Evolutionary conservation across 2,113 vertebrate genomes (phyloP).

Genomic region (Pomatostomus ruficeps): DNA sequence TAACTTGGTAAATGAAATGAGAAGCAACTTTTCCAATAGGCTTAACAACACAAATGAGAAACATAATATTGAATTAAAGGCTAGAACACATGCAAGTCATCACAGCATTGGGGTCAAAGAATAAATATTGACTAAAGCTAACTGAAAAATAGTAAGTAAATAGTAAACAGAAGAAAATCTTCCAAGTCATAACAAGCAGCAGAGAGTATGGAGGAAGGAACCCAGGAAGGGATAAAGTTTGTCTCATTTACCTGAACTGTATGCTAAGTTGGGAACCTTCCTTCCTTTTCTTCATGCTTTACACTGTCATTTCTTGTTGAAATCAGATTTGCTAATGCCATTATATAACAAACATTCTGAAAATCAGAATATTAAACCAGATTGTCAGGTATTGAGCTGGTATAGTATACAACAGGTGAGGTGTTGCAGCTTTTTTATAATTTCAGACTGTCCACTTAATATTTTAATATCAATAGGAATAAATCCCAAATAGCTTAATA

Average conservation of each 20-base stretch:
- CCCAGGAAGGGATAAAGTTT: neutral
- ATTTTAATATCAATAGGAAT: neutral
- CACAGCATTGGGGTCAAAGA: neutral
- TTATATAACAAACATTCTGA: neutral
- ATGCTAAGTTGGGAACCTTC: fast-evolving
- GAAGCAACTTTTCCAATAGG: neutral
- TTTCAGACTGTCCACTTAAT: neutral
- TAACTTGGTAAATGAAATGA: neutral
- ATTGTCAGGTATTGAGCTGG: fast-evolving
- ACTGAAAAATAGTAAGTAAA: neutral
- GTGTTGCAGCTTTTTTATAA: neutral
- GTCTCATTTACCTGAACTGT: neutral
- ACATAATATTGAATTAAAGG: neutral
- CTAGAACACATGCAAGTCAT: neutral
- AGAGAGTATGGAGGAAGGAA: neutral
- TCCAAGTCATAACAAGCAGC: neutral
- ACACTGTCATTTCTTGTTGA: neutral
- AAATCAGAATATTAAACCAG: neutral
- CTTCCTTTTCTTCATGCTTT: neutral
- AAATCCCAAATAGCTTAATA: neutral
- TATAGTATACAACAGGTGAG: neutral
- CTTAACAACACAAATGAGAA: neutral
- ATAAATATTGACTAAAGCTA: neutral
- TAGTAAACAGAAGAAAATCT: neutral
- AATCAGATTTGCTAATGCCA: neutral